Evolutionary conservation across 64 coral and sea anemone genomes (phyloP).

Genomic region (Pachyseris speciosa): DNA sequence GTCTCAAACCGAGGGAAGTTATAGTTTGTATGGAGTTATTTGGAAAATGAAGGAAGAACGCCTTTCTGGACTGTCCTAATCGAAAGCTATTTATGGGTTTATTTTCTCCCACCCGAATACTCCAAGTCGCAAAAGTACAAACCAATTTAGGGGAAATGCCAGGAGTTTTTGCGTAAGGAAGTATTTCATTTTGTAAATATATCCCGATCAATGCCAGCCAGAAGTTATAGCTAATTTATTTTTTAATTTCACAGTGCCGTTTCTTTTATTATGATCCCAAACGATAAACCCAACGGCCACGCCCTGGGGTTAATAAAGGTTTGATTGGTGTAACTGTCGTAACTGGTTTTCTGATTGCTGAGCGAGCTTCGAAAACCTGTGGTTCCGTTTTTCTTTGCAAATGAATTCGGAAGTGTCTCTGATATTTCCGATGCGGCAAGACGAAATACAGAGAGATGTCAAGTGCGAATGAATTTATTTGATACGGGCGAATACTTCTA

Average conservation of each 20-base stretch:
- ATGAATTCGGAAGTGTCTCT: not conserved
- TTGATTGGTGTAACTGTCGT: not conserved
- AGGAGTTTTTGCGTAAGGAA: not conserved
- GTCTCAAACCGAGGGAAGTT: no score
- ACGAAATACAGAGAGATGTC: no score
- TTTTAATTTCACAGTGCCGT: not conserved
- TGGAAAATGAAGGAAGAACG: no score
- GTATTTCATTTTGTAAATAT: not conserved
- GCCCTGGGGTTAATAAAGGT: not conserved
- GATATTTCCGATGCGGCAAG: no score
- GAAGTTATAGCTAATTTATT: not conserved
- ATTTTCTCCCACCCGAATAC: not conserved
- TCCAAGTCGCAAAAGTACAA: not conserved
- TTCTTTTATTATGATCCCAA: constrained; percentile 10
- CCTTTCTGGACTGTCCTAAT: no score
- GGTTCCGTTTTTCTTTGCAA: not conserved
- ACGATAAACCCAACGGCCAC: not conserved
- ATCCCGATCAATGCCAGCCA: not conserved
- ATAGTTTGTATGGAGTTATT: no score
- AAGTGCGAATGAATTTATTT: no score
- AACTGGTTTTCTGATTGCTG: no score
- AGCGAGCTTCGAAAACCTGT: not conserved
- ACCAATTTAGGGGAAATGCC: not conserved
- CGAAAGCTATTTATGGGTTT: not conserved
- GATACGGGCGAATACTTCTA: no score